Evolutionary conservation across 30 jellyfish, hydroid and myxozoan species (phyloP), one percentile per base, ranked within the genome.

Genomic region (Pelagia noctiluca): DNA sequence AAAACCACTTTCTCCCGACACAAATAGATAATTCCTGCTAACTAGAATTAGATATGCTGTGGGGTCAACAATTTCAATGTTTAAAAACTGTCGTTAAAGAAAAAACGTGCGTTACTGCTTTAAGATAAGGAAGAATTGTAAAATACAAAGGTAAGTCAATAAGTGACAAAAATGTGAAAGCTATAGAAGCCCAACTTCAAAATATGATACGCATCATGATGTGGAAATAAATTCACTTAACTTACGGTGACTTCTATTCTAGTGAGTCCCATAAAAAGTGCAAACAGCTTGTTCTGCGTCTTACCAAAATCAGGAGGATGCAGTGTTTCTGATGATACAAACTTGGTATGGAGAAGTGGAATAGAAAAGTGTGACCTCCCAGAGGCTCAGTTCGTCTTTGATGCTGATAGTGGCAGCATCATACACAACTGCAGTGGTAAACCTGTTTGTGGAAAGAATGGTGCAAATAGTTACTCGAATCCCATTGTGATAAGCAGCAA

Each of bases 291-390:
- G 3, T 88, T 10, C 71, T 95, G 99, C 63, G 83, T 85, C 34
- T 63, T 84, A 21, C 99, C 99, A 30, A 57, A 42, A 75, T 66
- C 67, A 10, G 99, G 99, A 22, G 89, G 90, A 7, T 95, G 99
- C 63, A 71, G 46, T 8, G 80, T 80, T 25, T 34, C 72, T 12
- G 97, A 95, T 50, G 86, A 30, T 0, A 95, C 99, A 0, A 2
- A 29, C 18, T 33, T 95, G 64, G 96, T 69, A 0, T 79, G 95
- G 90, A 67, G 96, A 66, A 80, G 71, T 2, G 94, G 93, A 21
- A 35, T 80, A 12, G 80, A 78, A 1, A 42, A 95, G 13, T 95
- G 99, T 83, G 80, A 84, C 50, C 47, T 34, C 1, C 82, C 88
- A 19, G 96, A 84, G 53, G 94, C 99, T 5, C 71, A 83, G 80